A percentile compares a stretch with the other conserved stretches of the same genome.
Evolutionary conservation across 2,888 invertebrate genomes (phyloP).

Genomic region (Noctua janthe): DNA sequence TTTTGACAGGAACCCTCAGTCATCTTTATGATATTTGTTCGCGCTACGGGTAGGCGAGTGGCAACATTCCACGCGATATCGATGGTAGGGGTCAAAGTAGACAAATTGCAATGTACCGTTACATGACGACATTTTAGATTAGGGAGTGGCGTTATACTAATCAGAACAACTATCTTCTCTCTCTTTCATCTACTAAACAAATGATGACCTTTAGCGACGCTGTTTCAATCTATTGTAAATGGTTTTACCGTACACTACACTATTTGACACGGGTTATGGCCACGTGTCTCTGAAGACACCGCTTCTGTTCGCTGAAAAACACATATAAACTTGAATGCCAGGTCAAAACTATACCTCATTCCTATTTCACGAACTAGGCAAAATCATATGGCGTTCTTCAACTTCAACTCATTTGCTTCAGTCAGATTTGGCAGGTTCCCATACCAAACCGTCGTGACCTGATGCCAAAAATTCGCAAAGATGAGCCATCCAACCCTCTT

Average conservation of each 20-base stretch:
- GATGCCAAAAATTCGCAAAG: not conserved
- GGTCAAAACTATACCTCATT: no score
- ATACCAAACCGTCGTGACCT: not conserved
- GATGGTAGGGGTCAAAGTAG: slow-evolving; percentile 20
- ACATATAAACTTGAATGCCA: not conserved
- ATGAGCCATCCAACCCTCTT: not conserved
- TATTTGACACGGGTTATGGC: not conserved
- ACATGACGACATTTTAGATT: slow-evolving; percentile 25
- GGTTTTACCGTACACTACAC: not conserved
- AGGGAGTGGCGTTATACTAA: not conserved
- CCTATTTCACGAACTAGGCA: not conserved
- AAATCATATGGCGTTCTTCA: not conserved
- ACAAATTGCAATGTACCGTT: not conserved
- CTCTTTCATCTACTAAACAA: not conserved
- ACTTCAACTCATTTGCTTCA: not conserved
- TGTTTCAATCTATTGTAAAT: not conserved
- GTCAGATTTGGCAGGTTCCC: not conserved
- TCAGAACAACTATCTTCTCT: not conserved
- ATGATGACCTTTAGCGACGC: not conserved
- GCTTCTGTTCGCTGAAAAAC: not conserved
- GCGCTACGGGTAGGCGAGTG: slow-evolving; percentile 30
- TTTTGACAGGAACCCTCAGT: slow-evolving; percentile 14
- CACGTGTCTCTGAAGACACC: not conserved
- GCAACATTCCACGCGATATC: slow-evolving; percentile 29
- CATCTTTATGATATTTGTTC: slow-evolving; percentile 49